A percentile compares a stretch with the other conserved stretches of the same genome.
These are phyloP conservation scores for Osmoderma eremita DNA, from an alignment of 2,888 invertebrate genomes.

Conservation along the genomic window DNA sequence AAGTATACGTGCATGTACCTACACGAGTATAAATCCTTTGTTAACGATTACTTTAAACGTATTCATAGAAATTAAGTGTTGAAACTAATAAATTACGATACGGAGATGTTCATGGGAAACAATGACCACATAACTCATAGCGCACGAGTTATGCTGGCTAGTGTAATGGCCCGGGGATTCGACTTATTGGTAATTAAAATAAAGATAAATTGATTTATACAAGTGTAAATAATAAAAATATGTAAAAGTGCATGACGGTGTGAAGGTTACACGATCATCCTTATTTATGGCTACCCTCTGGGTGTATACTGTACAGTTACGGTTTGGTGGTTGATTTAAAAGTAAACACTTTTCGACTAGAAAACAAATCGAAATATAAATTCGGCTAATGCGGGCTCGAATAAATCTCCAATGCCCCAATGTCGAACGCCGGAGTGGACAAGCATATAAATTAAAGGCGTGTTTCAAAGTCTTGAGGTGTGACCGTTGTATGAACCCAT, in stretches of 20 bases:
- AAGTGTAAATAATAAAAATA: slow-evolving; percentile 46
- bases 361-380: slow-evolving; percentile 29
- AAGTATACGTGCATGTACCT: slow-evolving; percentile 15
- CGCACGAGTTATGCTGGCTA: slow-evolving; percentile 44
- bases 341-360: slow-evolving; percentile 36
- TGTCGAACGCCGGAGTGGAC: neutral
- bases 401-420: slow-evolving; percentile 10
- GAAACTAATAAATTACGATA: slow-evolving; percentile 44
- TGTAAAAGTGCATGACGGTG: slow-evolving; percentile 43
- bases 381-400: slow-evolving; percentile 22
- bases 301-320: slow-evolving; percentile 25
- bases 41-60: slow-evolving; percentile 39
- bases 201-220: slow-evolving; percentile 51
- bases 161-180: slow-evolving; percentile 43
- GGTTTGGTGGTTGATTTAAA: slow-evolving; percentile 33
- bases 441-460: slow-evolving; percentile 3
- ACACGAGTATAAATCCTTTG: slow-evolving; percentile 28
- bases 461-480: neutral
- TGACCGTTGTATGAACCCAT: neutral
- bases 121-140: slow-evolving; percentile 46
- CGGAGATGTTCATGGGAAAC: slow-evolving; percentile 42
- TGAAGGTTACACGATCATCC: slow-evolving; percentile 40
- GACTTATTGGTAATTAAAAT: slow-evolving; percentile 50
- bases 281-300: slow-evolving; percentile 35
- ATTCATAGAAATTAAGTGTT: slow-evolving; percentile 43